Conservation (phyloP, 2,113 vertebrate species). For the Aldabrachelys gigantea region DNA sequence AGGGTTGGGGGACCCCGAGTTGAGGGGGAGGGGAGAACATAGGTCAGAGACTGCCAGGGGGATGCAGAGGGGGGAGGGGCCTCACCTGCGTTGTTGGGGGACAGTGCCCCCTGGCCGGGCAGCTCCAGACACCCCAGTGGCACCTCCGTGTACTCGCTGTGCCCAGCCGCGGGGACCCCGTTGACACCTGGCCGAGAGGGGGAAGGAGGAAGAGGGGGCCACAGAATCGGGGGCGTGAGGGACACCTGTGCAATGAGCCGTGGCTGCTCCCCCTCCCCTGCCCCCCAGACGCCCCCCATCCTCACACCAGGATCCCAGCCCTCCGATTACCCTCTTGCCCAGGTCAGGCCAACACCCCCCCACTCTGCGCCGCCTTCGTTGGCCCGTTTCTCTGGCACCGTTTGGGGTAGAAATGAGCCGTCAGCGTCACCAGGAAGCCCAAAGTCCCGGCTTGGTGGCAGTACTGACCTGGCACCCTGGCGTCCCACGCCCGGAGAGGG, state of each 20-base stretch:
- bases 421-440: background rate
- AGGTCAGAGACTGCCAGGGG: background rate
- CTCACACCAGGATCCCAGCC: background rate
- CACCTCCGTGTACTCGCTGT: conserved; percentile 90
- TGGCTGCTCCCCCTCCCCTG: background rate
- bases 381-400: too few relatives aligned
- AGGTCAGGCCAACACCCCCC: background rate
- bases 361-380: background rate
- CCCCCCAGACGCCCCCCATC: conserved; percentile 23
- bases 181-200: conserved; percentile 73
- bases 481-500: too few relatives aligned
- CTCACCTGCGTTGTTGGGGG: conserved; percentile 86
- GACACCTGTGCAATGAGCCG: too few relatives aligned
- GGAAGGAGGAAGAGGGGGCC: background rate
- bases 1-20: background rate
- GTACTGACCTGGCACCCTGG: background rate
- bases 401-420: too few relatives aligned
- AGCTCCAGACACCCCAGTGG: conserved; percentile 90
- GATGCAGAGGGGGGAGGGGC: background rate
- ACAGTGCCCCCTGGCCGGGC: conserved; percentile 87
- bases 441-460: background rate
- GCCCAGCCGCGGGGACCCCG: conserved; percentile 62
- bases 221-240: too few relatives aligned
- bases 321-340: conserved; percentile 19
- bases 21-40: background rate